Conservation (phyloP, 2,797 vertebrate genomes). For the Danio choprae region DNA sequence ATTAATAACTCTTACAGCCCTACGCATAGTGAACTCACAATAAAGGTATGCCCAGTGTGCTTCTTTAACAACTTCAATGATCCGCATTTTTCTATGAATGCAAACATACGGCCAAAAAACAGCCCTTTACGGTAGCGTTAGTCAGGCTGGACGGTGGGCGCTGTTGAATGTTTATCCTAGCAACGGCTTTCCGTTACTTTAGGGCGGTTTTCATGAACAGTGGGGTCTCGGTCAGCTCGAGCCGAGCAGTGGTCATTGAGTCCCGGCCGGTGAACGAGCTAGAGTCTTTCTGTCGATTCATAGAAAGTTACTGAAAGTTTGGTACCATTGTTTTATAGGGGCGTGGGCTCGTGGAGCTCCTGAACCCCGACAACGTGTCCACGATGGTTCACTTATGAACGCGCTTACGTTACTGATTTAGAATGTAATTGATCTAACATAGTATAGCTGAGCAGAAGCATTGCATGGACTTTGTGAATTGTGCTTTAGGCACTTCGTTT, state of each 20-base stretch:
- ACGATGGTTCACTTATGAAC: background rate
- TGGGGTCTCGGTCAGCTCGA: constrained; percentile 3
- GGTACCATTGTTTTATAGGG: background rate
- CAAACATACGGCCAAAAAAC: constrained; percentile 1
- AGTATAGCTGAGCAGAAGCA: background rate
- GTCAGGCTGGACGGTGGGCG: constrained; percentile 16
- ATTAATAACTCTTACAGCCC: constrained; percentile 7
- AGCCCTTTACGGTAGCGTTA: constrained; percentile 44
- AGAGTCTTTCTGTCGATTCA: background rate
- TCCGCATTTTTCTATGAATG: background rate
- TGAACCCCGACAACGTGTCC: constrained; percentile 13
- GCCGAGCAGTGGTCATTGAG: background rate
- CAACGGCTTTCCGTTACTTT: constrained; percentile 65
- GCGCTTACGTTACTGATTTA: background rate
- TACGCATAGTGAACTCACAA: constrained; percentile 22
- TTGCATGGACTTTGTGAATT: no score
- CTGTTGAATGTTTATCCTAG: constrained; percentile 63
- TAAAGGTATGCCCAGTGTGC: constrained; percentile 57
- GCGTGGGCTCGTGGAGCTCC: background rate
- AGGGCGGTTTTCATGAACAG: constrained; percentile 34
- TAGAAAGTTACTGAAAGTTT: constrained; percentile 25
- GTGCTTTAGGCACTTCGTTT: background rate
- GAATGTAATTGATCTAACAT: background rate
- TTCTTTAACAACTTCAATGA: background rate
- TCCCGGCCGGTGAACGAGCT: background rate